phyloP scores from a whole-genome alignment of 2,888 invertebrate species.

The Cordilura impudica region DNA sequence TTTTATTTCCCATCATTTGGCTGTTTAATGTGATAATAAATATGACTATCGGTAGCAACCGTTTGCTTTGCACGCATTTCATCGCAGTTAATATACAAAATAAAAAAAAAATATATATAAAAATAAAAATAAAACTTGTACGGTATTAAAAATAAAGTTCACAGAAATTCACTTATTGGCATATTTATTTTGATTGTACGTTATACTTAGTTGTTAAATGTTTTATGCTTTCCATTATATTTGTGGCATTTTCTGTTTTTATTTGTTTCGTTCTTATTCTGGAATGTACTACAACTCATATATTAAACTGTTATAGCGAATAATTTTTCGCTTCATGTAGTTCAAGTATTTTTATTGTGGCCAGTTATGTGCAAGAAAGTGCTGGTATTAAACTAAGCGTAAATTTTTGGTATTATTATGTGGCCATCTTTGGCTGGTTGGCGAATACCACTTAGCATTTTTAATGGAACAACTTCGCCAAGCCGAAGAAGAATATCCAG shows the following conservation, averaged over 20 bases:
- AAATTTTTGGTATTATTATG: slow-evolving; percentile 54
- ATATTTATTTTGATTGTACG: slow-evolving; percentile 5
- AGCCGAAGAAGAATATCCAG: background rate
- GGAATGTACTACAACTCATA: background rate
- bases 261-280: background rate
- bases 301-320: background rate
- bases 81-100: no score
- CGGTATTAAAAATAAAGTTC: no score
- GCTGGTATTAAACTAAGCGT: slow-evolving; percentile 48
- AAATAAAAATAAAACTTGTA: no score
- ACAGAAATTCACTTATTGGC: slow-evolving; percentile 40
- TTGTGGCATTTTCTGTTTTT: background rate
- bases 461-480: background rate
- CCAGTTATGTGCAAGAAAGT: slow-evolving; percentile 15
- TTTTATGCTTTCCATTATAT: background rate
- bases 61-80: no score
- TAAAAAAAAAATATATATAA: no score
- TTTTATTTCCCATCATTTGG: no score
- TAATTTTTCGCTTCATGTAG: background rate
- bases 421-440: slow-evolving; percentile 18
- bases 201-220: background rate
- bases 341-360: slow-evolving; percentile 12
- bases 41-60: no score
- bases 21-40: no score
- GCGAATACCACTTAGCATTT: background rate